phyloP scores from a whole-genome alignment of 2,797 vertebrate species.

The Psittacula echo region DNA sequence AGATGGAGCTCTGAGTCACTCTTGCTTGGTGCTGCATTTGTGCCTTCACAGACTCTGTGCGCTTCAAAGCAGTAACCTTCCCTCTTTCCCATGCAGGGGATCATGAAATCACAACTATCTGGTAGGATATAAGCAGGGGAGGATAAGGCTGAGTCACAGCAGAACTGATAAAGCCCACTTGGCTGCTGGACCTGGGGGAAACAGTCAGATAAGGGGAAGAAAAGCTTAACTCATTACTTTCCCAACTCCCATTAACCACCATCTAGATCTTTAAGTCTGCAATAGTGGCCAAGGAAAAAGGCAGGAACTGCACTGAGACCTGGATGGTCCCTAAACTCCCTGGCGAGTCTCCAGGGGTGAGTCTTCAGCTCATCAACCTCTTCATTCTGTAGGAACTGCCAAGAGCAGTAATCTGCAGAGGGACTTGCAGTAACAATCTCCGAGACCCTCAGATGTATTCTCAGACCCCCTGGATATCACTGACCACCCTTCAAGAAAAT shows the following conservation, averaged over 20 bases:
- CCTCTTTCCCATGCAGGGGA: not conserved
- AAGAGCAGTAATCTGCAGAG: not conserved
- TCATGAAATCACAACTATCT: not conserved
- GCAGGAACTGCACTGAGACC: rapidly evolving
- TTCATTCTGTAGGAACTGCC: not conserved
- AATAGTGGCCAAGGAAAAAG: not conserved
- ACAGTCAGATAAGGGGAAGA: not conserved
- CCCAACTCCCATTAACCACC: not conserved
- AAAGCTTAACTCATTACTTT: not conserved
- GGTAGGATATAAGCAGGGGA: not conserved
- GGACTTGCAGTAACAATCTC: not conserved
- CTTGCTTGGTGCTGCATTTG: not conserved
- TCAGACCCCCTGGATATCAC: not conserved
- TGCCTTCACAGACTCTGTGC: not conserved
- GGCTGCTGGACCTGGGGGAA: not conserved
- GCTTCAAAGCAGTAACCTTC: not conserved
- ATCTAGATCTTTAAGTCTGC: not conserved
- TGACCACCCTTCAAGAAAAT: not conserved
- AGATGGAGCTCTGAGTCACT: conserved; percentile 6
- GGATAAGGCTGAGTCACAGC: conserved; percentile 3
- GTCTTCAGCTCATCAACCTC: not conserved
- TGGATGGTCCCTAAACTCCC: not conserved
- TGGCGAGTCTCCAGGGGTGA: rapidly evolving
- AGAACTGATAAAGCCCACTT: conserved; percentile 14
- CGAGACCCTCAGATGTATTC: not conserved